These are phyloP conservation scores for Chromis chromis DNA, from an alignment of 2,797 vertebrate genomes.

Conservation along the genomic window DNA sequence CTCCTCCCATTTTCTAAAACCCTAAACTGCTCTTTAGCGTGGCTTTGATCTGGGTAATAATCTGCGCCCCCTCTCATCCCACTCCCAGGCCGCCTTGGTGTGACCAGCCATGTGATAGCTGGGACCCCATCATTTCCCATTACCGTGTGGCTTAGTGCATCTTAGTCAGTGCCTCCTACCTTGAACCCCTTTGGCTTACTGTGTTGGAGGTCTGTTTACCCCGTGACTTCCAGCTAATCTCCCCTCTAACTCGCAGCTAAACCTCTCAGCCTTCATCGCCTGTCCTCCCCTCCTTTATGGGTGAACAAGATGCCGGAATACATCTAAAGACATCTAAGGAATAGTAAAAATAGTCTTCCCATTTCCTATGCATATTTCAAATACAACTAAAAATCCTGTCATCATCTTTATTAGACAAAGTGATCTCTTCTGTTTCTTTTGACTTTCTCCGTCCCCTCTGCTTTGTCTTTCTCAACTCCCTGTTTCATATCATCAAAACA, in stretches of 20 bases:
- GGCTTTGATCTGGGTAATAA: slow-evolving; percentile 81
- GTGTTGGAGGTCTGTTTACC: slow-evolving; percentile 77
- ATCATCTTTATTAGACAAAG: slow-evolving; percentile 11
- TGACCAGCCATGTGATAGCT: slow-evolving; percentile 76
- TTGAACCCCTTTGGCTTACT: slow-evolving; percentile 57
- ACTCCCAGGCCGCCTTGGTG: slow-evolving; percentile 51
- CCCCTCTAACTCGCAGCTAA: slow-evolving; percentile 51
- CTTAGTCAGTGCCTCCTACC: slow-evolving; percentile 67
- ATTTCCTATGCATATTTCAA: slow-evolving; percentile 3
- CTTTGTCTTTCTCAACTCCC: slow-evolving; percentile 23
- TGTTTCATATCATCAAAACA: slow-evolving; percentile 55
- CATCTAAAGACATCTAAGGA: slow-evolving; percentile 18
- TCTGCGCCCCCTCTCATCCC: slow-evolving; percentile 49
- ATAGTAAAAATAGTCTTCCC: neutral
- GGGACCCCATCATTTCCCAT: slow-evolving; percentile 74
- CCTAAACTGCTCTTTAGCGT: slow-evolving; percentile 73
- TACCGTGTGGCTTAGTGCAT: slow-evolving; percentile 72
- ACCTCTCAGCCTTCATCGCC: slow-evolving; percentile 47
- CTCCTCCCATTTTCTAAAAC: slow-evolving; percentile 52
- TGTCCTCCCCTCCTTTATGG: neutral
- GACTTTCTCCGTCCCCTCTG: slow-evolving; percentile 14
- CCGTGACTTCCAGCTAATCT: slow-evolving; percentile 76
- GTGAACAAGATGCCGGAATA: slow-evolving; percentile 9
- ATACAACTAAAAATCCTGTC: slow-evolving; percentile 17
- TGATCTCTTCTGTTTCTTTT: slow-evolving; percentile 15